Percentiles rank a stretch among this genome's conserved stretches.
These are phyloP conservation scores for Sebastes oblongus DNA, from an alignment of 2,797 vertebrate genomes.

Conservation along the genomic window DNA sequence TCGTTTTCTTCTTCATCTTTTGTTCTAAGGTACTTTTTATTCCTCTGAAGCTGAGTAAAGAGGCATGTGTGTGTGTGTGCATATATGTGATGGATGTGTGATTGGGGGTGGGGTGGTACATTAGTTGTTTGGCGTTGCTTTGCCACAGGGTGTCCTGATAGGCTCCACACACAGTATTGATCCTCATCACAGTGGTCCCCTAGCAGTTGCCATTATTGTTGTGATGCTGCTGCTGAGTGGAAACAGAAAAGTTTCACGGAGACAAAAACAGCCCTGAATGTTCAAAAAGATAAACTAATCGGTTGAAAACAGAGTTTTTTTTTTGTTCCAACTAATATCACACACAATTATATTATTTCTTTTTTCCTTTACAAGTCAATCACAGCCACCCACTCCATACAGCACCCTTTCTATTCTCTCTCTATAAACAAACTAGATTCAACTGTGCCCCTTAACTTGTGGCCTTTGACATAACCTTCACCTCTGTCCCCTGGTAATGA, in stretches of 20 bases:
- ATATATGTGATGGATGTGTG: constrained; percentile 5
- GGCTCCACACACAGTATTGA: constrained; percentile 39
- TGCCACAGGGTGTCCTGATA: constrained; percentile 44
- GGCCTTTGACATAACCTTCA: constrained; percentile 58
- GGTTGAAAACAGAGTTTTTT: constrained; percentile 4
- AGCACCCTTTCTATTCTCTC: constrained; percentile 12
- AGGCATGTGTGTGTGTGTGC: neutral
- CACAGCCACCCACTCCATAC: neutral
- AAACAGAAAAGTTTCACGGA: constrained; percentile 17
- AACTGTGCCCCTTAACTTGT: constrained; percentile 56
- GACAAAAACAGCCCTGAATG: neutral
- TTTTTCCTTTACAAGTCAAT: neutral
- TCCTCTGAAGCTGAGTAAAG: constrained; percentile 20
- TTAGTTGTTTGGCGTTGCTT: constrained; percentile 23
- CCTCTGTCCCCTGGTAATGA: constrained; percentile 34
- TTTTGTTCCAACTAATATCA: neutral
- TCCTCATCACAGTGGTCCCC: constrained; percentile 33
- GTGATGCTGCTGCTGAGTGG: constrained; percentile 14
- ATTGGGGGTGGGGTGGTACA: neutral
- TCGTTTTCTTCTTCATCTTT: constrained; percentile 41
- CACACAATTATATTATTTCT: neutral
- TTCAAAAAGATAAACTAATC: constrained; percentile 31
- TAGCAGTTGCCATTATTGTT: constrained; percentile 29
- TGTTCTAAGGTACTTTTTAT: constrained; percentile 25
- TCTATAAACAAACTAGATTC: constrained; percentile 55